Conservation (phyloP, 2,113 vertebrate genomes). For the Dipodomys stephensi region DNA sequence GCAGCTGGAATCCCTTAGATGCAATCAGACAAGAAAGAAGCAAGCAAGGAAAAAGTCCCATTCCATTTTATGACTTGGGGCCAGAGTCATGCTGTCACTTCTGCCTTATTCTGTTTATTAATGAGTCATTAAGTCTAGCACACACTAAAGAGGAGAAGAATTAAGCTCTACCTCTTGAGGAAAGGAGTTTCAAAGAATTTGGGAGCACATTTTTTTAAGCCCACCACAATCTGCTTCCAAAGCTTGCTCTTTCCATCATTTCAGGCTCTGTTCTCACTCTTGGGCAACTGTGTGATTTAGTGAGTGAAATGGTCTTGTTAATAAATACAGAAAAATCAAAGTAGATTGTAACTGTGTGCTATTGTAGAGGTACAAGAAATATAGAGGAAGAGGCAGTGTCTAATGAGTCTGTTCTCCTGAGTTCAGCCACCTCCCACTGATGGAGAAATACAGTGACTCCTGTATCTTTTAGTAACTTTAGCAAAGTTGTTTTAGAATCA, state of each 20-base stretch:
- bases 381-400: not conserved
- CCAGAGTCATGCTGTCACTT: not conserved
- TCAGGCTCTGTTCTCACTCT: not conserved
- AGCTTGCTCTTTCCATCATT: not conserved
- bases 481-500: not conserved
- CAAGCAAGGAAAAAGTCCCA: not conserved
- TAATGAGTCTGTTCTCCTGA: not conserved
- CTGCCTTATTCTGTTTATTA: not conserved
- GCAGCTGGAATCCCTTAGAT: not conserved
- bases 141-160: not conserved
- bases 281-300: not conserved
- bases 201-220: not conserved
- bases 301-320: not conserved
- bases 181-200: not conserved
- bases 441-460: not conserved
- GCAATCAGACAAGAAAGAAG: not conserved
- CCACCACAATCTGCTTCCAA: not conserved
- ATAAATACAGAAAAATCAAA: not conserved
- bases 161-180: not conserved
- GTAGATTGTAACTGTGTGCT: not conserved
- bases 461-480: slow-evolving; percentile 1
- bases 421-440: not conserved
- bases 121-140: not conserved
- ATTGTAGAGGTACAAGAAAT: not conserved
- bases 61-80: not conserved